A percentile compares a stretch with the other conserved stretches of the same genome.
These are phyloP conservation scores for Acleris laterana DNA, from an alignment of 2,888 invertebrate species.

Conservation along the genomic window DNA sequence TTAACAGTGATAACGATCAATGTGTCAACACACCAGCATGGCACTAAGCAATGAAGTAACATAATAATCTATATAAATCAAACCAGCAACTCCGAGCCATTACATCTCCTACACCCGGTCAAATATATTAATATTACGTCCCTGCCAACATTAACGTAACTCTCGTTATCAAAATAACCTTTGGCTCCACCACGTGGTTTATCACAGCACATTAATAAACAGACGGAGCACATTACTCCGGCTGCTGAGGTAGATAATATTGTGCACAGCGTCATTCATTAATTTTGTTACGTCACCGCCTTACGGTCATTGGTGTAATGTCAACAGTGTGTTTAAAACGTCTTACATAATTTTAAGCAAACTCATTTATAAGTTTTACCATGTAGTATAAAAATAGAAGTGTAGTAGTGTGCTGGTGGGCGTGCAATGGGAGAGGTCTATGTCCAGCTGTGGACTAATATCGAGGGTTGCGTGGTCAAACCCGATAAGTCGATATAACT, in stretches of 20 bases:
- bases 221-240: slow-evolving; percentile 33
- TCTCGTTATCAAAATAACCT: slow-evolving; percentile 35
- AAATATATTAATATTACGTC: slow-evolving; percentile 32
- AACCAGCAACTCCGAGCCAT: neutral
- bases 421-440: too few species aligned
- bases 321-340: slow-evolving; percentile 19
- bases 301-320: slow-evolving; percentile 22
- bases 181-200: slow-evolving; percentile 32
- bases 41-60: neutral
- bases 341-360: too few species aligned
- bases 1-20: too few species aligned
- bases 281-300: slow-evolving; percentile 25
- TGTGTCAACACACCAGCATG: too few species aligned
- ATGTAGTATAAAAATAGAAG: too few species aligned
- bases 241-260: slow-evolving; percentile 33
- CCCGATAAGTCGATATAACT: too few species aligned
- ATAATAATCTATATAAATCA: neutral
- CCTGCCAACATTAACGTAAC: slow-evolving; percentile 24
- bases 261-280: slow-evolving; percentile 28
- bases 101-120: neutral
- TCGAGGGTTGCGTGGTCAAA: too few species aligned
- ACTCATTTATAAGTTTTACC: too few species aligned
- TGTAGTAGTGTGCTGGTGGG: too few species aligned
- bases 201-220: slow-evolving; percentile 37
- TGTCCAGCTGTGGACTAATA: too few species aligned